Evolutionary conservation across 2,797 vertebrate genomes (phyloP).

Genomic region (Podarcis lilfordi): DNA sequence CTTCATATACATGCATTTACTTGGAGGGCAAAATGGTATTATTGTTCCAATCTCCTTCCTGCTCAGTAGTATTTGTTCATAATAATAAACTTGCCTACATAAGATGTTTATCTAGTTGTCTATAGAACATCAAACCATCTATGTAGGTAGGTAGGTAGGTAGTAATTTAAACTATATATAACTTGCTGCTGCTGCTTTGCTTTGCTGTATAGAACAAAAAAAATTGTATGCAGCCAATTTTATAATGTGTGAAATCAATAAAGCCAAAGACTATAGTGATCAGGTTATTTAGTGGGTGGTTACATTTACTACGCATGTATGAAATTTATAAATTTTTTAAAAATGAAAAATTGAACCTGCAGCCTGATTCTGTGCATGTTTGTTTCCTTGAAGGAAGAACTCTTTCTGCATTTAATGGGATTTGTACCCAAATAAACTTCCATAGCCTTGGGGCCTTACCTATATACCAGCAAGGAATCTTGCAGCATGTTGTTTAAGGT

Average conservation of each 20-base stretch:
- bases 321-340: no score
- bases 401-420: neutral
- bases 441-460: neutral
- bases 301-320: neutral
- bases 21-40: neutral
- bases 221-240: neutral
- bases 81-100: conserved; percentile 32
- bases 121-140: neutral
- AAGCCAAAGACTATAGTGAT: neutral
- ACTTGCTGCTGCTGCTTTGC: neutral
- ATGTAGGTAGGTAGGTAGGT: neutral
- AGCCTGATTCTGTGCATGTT: neutral
- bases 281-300: neutral
- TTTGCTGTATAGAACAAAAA: neutral
- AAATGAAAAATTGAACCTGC: neutral
- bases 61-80: conserved; percentile 45
- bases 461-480: neutral
- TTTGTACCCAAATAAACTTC: neutral
- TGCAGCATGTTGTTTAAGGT: no score
- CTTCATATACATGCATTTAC: conserved; percentile 38
- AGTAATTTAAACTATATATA: neutral
- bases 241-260: neutral
- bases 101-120: no score
- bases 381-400: neutral
- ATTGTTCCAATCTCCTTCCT: conserved; percentile 37